Percentiles rank a stretch among this genome's conserved stretches.
Evolutionary conservation across 2,113 vertebrate genomes (phyloP).

Genomic region (Brachyhypopomus occidentalis): DNA sequence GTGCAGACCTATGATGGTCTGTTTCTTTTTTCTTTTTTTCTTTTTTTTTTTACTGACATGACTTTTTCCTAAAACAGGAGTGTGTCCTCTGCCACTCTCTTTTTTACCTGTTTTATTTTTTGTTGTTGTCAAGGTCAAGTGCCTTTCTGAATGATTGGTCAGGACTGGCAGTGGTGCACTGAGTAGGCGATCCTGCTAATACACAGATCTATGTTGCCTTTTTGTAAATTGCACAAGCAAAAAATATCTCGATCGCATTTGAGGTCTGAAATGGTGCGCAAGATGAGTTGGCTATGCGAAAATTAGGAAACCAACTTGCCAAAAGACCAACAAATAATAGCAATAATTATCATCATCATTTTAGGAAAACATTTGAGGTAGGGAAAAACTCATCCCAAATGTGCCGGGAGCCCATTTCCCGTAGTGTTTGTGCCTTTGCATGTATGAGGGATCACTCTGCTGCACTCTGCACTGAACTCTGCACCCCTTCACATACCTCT

Average conservation of each 20-base stretch:
- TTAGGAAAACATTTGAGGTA: no score
- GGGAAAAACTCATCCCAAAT: no score
- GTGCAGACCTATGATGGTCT: conserved; percentile 39
- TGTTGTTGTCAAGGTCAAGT: conserved; percentile 9
- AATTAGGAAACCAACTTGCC: no score
- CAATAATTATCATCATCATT: no score
- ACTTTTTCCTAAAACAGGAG: conserved; percentile 41
- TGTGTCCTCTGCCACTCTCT: conserved; percentile 30
- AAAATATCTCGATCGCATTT: no score
- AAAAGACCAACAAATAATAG: no score
- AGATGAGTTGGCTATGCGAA: no score
- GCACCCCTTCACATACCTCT: not conserved
- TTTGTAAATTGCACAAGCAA: no score
- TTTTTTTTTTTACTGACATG: conserved; percentile 54
- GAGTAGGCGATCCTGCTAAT: not conserved
- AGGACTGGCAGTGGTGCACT: not conserved
- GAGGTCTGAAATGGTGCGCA: no score
- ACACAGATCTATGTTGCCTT: not conserved
- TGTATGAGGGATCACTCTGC: not conserved
- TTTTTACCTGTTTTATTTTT: conserved; percentile 6
- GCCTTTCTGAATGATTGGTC: not conserved
- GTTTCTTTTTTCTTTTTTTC: conserved; percentile 1
- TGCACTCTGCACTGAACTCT: not conserved
- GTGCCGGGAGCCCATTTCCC: no score
- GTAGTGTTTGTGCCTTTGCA: no score